Base-by-base conservation (phyloP, 2,797 vertebrate species). In the Coendou prehensilis region DNA sequence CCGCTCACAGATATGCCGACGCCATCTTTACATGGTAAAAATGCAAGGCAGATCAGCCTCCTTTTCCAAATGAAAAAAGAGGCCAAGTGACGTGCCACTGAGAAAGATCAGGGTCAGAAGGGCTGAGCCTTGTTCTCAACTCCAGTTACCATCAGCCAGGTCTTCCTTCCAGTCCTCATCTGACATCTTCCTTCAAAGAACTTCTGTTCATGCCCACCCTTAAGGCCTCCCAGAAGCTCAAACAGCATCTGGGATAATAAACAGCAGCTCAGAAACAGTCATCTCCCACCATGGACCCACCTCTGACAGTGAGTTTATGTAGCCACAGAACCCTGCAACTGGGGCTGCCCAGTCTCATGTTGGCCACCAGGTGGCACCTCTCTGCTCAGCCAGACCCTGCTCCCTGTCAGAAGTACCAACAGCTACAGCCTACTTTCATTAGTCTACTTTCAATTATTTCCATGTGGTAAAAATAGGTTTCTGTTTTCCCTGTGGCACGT, bases 351-450 rank as follows among this genome's bases (percentile, higher is more conserved):
- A 63, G 47, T 82, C 69, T 75, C 47, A 54, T 30, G 22, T 37
- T 67, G n/a, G 69, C 88, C 91, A 59, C 76, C 52, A 96, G 81
- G 64, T 73, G 96, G 92, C 47, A 1, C 37, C 37, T 23, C 1
- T 30, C 33, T n/a, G 30, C 54, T 28, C 57, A 14, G 22, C 26
- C 50, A 0, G 57, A 41, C 14, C 41, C 56, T 13, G 37, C 18
- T 33, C 23, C 17, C 28, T 1, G 1, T 7, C 47, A 33, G 63
- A 30, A 37, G 61, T 15, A 8, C 54, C 28, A 45, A 79, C 1
- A 54, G n/a, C 33, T 56, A 47, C 2, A n/a, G 41, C 28, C 82
- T 57, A 28, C 87, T 79, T 88, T 28, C 64, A 26, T 73, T 30
- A 76, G 80, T 41, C 75, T 82, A 26, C 83, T 92, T 79, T 54